Percentiles rank a stretch among this genome's conserved stretches.
These are phyloP conservation scores for Mesocentrotus franciscanus DNA, from an alignment of 53 echinoderm and acorn worm genomes.

Conservation along the genomic window DNA sequence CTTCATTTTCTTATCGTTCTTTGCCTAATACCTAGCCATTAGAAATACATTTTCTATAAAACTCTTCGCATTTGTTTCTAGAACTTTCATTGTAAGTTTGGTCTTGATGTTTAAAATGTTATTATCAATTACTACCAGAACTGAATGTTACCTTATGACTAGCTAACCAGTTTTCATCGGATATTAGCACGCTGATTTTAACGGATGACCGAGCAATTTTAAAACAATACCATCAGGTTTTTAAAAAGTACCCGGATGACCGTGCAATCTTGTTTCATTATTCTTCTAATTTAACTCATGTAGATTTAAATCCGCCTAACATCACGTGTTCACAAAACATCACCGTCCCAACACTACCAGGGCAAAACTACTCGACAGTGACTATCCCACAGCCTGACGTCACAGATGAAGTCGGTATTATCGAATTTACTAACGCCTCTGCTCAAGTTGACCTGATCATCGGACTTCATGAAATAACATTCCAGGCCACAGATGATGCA, in stretches of 20 bases:
- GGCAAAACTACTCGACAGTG: neutral
- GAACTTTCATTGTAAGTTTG: neutral
- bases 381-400: constrained; percentile 9
- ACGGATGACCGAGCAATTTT: no score
- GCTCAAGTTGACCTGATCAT: neutral
- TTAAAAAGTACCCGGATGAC: no score
- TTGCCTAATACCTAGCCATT: no score
- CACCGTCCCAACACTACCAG: constrained; percentile 2
- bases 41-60: no score
- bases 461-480: constrained; percentile 9
- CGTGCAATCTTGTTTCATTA: no score
- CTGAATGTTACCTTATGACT: no score
- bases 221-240: no score
- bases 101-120: neutral
- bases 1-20: no score
- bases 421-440: neutral
- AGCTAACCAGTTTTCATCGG: no score
- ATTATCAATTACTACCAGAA: neutral
- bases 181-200: no score
- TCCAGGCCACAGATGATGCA: constrained; percentile 13
- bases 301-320: neutral
- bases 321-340: constrained; percentile 1
- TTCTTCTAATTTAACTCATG: neutral
- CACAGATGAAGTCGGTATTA: neutral
- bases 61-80: no score